phyloP scores from a whole-genome alignment of 35 echinoderm and acorn worm species.

The Diadema setosum region DNA sequence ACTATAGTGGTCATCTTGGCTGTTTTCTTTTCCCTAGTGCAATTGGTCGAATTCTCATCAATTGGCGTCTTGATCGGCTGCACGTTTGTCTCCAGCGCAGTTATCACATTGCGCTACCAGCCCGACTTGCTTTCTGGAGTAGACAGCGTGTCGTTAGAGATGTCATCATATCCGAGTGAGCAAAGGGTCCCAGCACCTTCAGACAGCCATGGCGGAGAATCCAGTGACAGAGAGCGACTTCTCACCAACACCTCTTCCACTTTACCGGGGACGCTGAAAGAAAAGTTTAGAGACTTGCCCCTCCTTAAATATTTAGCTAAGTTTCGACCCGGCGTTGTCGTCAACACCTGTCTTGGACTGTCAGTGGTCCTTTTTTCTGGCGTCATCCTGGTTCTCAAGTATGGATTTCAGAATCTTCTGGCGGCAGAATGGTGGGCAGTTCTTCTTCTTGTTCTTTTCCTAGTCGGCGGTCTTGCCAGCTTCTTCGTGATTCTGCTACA shows the following conservation, averaged over 20 bases:
- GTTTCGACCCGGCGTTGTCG: neutral
- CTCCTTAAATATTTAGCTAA: neutral
- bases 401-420: neutral
- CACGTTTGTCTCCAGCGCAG: conserved; percentile 14
- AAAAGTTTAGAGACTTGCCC: neutral
- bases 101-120: conserved; percentile 39
- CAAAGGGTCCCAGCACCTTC: neutral
- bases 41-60: conserved; percentile 41
- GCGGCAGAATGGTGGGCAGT: conserved; percentile 30
- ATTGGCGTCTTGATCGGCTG: conserved; percentile 45
- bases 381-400: neutral
- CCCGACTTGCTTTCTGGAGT: neutral
- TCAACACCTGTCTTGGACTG: neutral
- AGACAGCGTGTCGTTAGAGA: neutral
- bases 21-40: conserved; percentile 20
- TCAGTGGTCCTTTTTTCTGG: neutral
- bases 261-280: conserved; percentile 8
- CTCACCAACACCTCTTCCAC: neutral
- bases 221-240: neutral
- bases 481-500: conserved; percentile 39
- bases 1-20: neutral
- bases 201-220: neutral
- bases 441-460: conserved; percentile 12
- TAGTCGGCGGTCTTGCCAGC: neutral
- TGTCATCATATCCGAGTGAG: neutral